Conservation (phyloP, 2,797 vertebrate genomes). For the Cuniculus paca region DNA sequence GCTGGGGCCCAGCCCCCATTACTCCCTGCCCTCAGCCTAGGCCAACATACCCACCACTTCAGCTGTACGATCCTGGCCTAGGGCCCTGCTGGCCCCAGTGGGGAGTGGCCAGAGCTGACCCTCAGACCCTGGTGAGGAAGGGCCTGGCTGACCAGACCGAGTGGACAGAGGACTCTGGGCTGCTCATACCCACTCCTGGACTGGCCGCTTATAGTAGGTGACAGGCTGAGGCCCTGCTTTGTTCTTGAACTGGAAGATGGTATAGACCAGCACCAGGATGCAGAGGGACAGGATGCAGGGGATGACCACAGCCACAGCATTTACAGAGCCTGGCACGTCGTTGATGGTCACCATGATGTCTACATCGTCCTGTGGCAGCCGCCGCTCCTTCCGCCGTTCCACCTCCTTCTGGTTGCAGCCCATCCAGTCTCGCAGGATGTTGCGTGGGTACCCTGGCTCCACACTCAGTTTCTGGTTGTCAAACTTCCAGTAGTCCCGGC, state of each 20-base stretch:
- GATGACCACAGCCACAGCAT: slow-evolving; percentile 98
- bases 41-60: slow-evolving; percentile 71
- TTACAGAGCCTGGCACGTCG: slow-evolving; percentile 95
- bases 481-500: slow-evolving; percentile 99
- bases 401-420: slow-evolving; percentile 97
- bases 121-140: slow-evolving; percentile 79
- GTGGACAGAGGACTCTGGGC: slow-evolving; percentile 78
- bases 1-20: slow-evolving; percentile 53
- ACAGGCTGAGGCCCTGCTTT: slow-evolving; percentile 97
- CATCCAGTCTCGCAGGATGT: slow-evolving; percentile 98
- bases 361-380: slow-evolving; percentile 95
- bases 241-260: slow-evolving; percentile 99
- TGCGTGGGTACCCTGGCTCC: slow-evolving; percentile 97
- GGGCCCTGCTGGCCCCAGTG: slow-evolving; percentile 74
- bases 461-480: slow-evolving; percentile 98
- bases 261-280: slow-evolving; percentile 98
- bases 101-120: slow-evolving; percentile 77
- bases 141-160: slow-evolving; percentile 71
- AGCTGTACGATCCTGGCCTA: slow-evolving; percentile 69
- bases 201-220: slow-evolving; percentile 98
- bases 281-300: slow-evolving; percentile 98
- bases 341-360: slow-evolving; percentile 99
- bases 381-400: slow-evolving; percentile 94
- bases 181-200: slow-evolving; percentile 99
- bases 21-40: slow-evolving; percentile 68